phyloP scores from a whole-genome alignment of 1,140 invertebrate genomes.

The Apis florea region DNA sequence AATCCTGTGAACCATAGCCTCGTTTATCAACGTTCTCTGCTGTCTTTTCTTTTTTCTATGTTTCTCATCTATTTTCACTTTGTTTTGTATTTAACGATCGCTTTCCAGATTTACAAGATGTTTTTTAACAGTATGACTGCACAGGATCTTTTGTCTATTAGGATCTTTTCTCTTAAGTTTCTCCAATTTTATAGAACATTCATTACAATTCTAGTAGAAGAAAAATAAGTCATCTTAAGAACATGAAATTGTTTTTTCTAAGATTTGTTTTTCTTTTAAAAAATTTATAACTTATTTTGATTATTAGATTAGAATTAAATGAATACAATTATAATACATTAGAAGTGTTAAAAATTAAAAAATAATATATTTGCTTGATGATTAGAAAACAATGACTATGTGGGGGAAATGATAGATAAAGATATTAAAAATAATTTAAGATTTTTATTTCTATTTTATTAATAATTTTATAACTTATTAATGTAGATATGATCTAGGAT shows the following conservation, averaged over 20 bases:
- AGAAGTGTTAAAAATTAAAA: conserved; percentile 4
- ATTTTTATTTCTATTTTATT: conserved; percentile 10
- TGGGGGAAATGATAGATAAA: neutral
- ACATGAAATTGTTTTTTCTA: neutral
- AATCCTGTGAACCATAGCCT: conserved; percentile 53
- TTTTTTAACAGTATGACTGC: conserved; percentile 12
- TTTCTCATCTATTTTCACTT: neutral
- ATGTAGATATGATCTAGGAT: neutral
- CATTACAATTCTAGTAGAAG: neutral
- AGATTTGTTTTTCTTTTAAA: neutral
- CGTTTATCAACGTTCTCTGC: conserved; percentile 40
- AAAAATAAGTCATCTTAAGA: no score
- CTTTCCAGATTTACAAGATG: neutral
- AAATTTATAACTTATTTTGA: neutral
- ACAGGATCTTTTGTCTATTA: neutral
- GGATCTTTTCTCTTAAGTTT: neutral
- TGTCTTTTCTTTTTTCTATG: neutral
- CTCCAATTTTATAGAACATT: neutral
- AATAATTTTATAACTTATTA: conserved; percentile 13
- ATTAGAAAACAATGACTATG: neutral
- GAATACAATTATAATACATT: neutral
- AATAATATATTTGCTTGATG: conserved; percentile 4
- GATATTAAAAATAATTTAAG: neutral
- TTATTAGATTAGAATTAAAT: neutral
- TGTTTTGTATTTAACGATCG: conserved; percentile 12